phyloP scores from a whole-genome alignment of 1,140 invertebrate species.

The Aphelenchoides avenae region DNA sequence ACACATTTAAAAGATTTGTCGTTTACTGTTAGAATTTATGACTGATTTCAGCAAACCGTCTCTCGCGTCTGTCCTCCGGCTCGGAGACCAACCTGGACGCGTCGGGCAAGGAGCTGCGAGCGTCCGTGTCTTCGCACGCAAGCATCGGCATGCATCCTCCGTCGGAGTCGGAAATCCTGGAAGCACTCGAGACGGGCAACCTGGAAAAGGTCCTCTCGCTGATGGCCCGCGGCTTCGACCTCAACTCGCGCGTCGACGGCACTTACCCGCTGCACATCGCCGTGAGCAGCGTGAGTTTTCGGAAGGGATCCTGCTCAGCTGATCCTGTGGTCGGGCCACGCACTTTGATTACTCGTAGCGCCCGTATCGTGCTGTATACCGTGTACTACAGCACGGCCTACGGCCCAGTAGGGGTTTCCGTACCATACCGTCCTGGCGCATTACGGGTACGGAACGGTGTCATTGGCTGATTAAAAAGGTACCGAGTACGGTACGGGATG shows the following conservation, averaged over 20 bases:
- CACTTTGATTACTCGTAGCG: too few relatives aligned
- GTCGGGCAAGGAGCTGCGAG: background rate
- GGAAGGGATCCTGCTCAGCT: too few relatives aligned
- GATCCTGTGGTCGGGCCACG: too few relatives aligned
- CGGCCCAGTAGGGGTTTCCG: too few relatives aligned
- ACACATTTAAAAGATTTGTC: too few relatives aligned
- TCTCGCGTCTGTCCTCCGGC: slow-evolving; percentile 40
- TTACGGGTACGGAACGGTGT: too few relatives aligned
- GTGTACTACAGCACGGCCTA: too few relatives aligned
- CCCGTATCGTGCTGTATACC: too few relatives aligned
- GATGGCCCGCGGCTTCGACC: slow-evolving; percentile 43
- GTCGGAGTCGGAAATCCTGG: slow-evolving; percentile 2
- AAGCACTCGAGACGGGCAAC: slow-evolving; percentile 32
- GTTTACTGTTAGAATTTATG: background rate
- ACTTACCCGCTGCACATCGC: slow-evolving; percentile 48
- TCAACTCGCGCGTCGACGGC: slow-evolving; percentile 34
- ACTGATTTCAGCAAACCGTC: slow-evolving; percentile 8
- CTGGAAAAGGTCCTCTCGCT: slow-evolving; percentile 29
- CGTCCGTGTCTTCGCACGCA: background rate
- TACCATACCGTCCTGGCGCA: too few relatives aligned
- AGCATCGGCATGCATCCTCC: too few relatives aligned
- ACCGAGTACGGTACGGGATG: too few relatives aligned
- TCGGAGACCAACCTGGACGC: slow-evolving; percentile 42
- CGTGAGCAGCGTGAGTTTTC: slow-evolving; percentile 34
- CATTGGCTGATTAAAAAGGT: too few relatives aligned